These are phyloP conservation scores for Euplexia lucipara DNA, from an alignment of 2,888 invertebrate genomes.

Conservation along the genomic window DNA sequence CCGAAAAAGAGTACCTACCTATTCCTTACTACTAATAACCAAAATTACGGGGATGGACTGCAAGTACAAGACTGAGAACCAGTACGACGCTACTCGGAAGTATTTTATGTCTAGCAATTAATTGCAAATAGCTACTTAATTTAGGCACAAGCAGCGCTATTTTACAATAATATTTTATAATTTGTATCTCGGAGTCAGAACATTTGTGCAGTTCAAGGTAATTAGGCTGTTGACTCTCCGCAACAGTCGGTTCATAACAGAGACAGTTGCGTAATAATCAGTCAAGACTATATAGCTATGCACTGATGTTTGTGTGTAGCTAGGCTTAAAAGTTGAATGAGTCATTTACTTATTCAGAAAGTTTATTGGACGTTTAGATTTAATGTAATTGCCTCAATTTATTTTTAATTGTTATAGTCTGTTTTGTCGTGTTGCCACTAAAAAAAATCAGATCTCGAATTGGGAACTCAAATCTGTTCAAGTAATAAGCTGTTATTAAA, in stretches of 20 bases:
- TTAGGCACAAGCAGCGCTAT: not conserved
- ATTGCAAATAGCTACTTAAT: not conserved
- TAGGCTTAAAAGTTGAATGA: not conserved
- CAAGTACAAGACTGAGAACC: not conserved
- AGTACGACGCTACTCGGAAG: not conserved
- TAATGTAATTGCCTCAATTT: conserved; percentile 3
- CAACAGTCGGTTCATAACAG: conserved; percentile 9
- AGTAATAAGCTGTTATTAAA: too few species aligned
- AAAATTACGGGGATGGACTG: not conserved
- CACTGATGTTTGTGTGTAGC: conserved; percentile 7
- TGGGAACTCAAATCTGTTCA: not conserved
- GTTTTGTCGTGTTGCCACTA: not conserved
- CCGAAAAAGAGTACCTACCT: too few species aligned
- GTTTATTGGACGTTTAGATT: not conserved
- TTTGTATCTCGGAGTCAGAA: not conserved
- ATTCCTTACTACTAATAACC: too few species aligned
- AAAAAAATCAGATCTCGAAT: not conserved
- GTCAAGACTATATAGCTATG: conserved; percentile 12
- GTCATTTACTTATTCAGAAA: conserved; percentile 1
- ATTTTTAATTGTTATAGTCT: conserved; percentile 2
- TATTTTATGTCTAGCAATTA: not conserved
- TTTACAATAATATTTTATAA: not conserved
- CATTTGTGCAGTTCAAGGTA: conserved; percentile 27
- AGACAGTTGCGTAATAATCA: conserved; percentile 25
- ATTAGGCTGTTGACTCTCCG: conserved; percentile 21